Percentiles rank a stretch among this genome's conserved stretches.
These are phyloP conservation scores for Euproctis similis DNA, from an alignment of 2,888 invertebrate genomes.

Conservation along the genomic window DNA sequence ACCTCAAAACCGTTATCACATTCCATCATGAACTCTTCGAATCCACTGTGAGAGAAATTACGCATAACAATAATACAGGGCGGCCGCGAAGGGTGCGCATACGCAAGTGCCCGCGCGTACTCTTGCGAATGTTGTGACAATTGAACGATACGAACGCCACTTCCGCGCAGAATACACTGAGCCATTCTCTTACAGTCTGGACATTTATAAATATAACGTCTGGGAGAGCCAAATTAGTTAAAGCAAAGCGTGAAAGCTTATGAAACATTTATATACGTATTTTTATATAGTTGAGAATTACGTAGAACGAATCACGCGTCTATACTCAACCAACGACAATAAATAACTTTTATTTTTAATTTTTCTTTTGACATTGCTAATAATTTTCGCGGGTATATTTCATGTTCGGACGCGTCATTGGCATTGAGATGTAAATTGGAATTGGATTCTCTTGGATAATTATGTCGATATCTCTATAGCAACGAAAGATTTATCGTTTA, in stretches of 20 bases:
- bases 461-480: too few species aligned
- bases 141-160: slow-evolving; percentile 30
- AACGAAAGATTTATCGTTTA: too few species aligned
- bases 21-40: slow-evolving; percentile 63
- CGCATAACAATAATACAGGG: slow-evolving; percentile 38
- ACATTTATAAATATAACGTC: slow-evolving; percentile 61
- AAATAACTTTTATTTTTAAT: too few species aligned
- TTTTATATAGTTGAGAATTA: slow-evolving; percentile 38
- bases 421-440: too few species aligned
- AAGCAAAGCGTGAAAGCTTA: slow-evolving; percentile 32
- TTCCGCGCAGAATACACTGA: slow-evolving; percentile 49
- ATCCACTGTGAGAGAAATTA: slow-evolving; percentile 42
- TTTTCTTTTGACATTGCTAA: too few species aligned
- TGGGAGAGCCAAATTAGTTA: slow-evolving; percentile 49
- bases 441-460: too few species aligned
- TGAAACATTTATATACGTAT: too few species aligned
- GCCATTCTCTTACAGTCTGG: slow-evolving; percentile 44
- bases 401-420: too few species aligned
- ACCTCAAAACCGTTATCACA: slow-evolving; percentile 65
- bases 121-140: slow-evolving; percentile 27
- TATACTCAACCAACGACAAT: too few species aligned
- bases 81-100: slow-evolving; percentile 19
- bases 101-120: slow-evolving; percentile 25
- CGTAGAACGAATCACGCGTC: neutral
- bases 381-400: too few species aligned